phyloP scores from a whole-genome alignment of 2,113 vertebrate genomes.

The Anguilla japonica region DNA sequence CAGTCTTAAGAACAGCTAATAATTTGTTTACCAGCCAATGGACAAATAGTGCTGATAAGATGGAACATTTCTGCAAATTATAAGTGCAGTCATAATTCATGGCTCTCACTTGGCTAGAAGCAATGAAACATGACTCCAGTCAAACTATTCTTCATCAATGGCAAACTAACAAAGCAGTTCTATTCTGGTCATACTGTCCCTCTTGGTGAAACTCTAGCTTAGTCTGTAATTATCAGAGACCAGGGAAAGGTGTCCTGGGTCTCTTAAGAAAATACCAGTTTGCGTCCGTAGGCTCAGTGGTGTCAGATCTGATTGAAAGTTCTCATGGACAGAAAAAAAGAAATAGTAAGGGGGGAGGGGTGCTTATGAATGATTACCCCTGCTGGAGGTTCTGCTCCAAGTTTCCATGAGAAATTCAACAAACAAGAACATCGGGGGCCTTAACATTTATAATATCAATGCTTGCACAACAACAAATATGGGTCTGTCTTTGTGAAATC shows the following conservation, averaged over 20 bases:
- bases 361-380: neutral
- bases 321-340: slow-evolving; percentile 44
- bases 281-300: slow-evolving; percentile 15
- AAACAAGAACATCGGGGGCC: neutral
- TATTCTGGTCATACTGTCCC: slow-evolving; percentile 48
- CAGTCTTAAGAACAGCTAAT: neutral
- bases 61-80: slow-evolving; percentile 45
- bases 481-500: neutral
- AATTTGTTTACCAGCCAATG: neutral
- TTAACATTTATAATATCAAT: neutral
- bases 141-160: slow-evolving; percentile 29
- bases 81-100: slow-evolving; percentile 49
- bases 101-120: slow-evolving; percentile 66
- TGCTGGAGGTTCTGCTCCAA: neutral
- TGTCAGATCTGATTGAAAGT: slow-evolving; percentile 44
- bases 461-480: neutral
- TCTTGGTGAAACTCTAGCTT: slow-evolving; percentile 31
- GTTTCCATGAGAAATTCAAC: slow-evolving; percentile 1
- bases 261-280: slow-evolving; percentile 28
- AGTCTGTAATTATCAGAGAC: slow-evolving; percentile 35
- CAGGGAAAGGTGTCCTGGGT: slow-evolving; percentile 44
- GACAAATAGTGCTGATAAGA: slow-evolving; percentile 32
- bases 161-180: slow-evolving; percentile 38
- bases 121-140: slow-evolving; percentile 59
- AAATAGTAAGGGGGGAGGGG: neutral